These are phyloP conservation scores for Escarpia spicata DNA, from an alignment of 2,888 invertebrate genomes.

Conservation along the genomic window DNA sequence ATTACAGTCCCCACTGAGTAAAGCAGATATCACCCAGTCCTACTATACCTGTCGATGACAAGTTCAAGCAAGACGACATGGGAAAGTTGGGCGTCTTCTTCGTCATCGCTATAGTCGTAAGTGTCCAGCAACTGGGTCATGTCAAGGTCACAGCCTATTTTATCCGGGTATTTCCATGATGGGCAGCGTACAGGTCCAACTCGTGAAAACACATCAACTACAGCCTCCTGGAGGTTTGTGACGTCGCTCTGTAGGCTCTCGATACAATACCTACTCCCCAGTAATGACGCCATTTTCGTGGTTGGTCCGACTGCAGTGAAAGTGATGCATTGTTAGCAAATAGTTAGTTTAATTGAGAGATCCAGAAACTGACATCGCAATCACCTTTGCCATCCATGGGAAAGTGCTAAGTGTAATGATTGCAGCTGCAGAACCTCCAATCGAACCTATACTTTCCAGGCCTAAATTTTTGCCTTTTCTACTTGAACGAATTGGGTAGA, in stretches of 20 bases:
- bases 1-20: background rate
- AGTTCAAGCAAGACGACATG: slow-evolving; percentile 64
- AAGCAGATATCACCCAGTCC: background rate
- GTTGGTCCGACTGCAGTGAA: background rate
- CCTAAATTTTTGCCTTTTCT: too few species aligned
- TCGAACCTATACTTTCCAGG: too few species aligned
- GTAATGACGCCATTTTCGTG: slow-evolving; percentile 38
- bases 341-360: too few species aligned
- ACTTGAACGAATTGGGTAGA: too few species aligned
- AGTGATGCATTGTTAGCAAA: background rate
- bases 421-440: too few species aligned
- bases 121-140: slow-evolving; percentile 60
- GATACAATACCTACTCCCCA: slow-evolving; percentile 48
- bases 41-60: slow-evolving; percentile 62
- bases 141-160: slow-evolving; percentile 55
- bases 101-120: slow-evolving; percentile 55
- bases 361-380: too few species aligned
- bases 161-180: slow-evolving; percentile 67
- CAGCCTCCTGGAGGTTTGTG: slow-evolving; percentile 58
- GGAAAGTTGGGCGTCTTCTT: slow-evolving; percentile 61
- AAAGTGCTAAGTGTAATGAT: too few species aligned
- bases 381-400: too few species aligned
- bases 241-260: slow-evolving; percentile 63
- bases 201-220: slow-evolving; percentile 57
- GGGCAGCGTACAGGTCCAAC: slow-evolving; percentile 56